Base-by-base conservation (phyloP, 2,888 invertebrate genomes). In the Morpho helenor region DNA sequence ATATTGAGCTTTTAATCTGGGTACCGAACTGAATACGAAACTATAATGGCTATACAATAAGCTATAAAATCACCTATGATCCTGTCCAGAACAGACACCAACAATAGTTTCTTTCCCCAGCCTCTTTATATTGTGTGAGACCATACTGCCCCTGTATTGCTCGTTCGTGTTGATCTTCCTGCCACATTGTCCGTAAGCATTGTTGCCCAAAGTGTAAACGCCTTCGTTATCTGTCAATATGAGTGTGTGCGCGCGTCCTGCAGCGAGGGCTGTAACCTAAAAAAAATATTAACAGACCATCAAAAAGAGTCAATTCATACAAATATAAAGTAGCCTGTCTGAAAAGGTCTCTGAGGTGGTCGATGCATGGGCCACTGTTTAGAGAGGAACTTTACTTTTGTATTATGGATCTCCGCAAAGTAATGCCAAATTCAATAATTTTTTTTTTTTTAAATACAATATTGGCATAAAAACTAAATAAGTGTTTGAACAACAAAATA, bases 121-220 rank as follows among this genome's bases (percentile, higher is more conserved):
- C 50, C 89, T 84, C 51, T 91, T 84, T 53, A 97, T 93, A 60
- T 93, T 92, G 80, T 96, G 91, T 23, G 96, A 89, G 7, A 92
- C 87, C 76, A 92, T 92, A 69, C 93, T 95, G 6, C 92, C 92
- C 49, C 76, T 82, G 71, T 96, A 97, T 56, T 95, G 91, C 79
- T 98, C 98, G 59, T 94, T 91, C 4, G 92, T 80, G 63, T 97
- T 93, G 59, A 98, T 93, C 56, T 92, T 92, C 54, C 98, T 91
- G 0, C 97, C 98, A 80, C 99, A 99, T 79, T 99, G 99, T 0
- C 99, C 99, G 76, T 96, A 97, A 0, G 95, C 93, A 83, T 99
- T 99, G 80, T 97, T 97, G 1, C 99, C 99, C 56, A 98, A 82
- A 10, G 95, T 93, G 76, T 94, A 98, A 0, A 96, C 93, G 2